Base-by-base conservation (phyloP, 2,113 vertebrate genomes). In the Bostrychus sinensis region DNA sequence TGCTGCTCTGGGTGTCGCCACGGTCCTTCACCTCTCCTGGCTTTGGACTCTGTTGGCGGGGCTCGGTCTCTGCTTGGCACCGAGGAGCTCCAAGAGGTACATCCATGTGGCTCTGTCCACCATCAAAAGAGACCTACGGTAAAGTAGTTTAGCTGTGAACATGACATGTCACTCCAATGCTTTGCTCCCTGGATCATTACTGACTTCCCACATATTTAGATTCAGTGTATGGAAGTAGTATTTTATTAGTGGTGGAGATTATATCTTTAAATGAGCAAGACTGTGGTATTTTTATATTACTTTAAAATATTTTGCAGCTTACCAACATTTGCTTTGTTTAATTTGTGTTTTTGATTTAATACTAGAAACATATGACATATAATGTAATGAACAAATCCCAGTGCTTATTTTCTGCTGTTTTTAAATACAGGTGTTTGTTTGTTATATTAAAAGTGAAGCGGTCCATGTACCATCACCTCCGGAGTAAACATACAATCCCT, bases 111-210 rank as follows among this genome's bases (percentile, higher is more conserved):
- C 91, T 54, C 60, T 83, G 16, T 53, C 80, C 77, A 96, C 95
- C 14, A 75, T 92, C 13, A 89, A 86, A 62, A 86, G 95, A 80
- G 95, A 95, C 64, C 60, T 95, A 7, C 82, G 86, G 95, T 95
- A 65, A 94, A 91, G 1, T 17, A 42, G 7, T 3, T 17, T 89
- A 39, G 1, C 37, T 12, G 2, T 16, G 37, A 14, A 16, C 11
- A 2, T 38, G 37, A n/a, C n/a, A n/a, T n/a, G n/a, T n/a, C n/a
- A n/a, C n/a, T n/a, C n/a, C n/a, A n/a, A n/a, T n/a, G n/a, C n/a
- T n/a, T n/a, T n/a, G n/a, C n/a, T n/a, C n/a, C n/a, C n/a, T n/a
- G n/a, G n/a, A n/a, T n/a, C n/a, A n/a, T n/a, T n/a, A n/a, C n/a
- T n/a, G n/a, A n/a, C n/a, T n/a, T n/a, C n/a, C n/a, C n/a, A n/a